A percentile compares a stretch with the other conserved stretches of the same genome.
These are phyloP conservation scores for Parotia lawesii DNA, from an alignment of 2,113 vertebrate genomes.

Conservation along the genomic window DNA sequence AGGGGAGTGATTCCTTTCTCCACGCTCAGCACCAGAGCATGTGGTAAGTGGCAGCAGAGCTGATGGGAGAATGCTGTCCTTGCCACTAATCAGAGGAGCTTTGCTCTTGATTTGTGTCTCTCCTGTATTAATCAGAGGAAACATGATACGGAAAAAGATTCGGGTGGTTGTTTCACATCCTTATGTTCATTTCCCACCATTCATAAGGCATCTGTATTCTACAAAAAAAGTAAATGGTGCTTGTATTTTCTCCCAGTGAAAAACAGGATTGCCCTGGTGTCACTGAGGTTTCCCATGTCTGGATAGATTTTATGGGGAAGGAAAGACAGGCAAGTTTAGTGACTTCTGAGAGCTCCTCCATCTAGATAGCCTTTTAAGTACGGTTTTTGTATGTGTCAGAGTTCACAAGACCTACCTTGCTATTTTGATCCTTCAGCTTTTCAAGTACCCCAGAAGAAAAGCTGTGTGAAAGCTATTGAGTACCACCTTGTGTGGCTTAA, in stretches of 20 bases:
- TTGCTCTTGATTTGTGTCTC: neutral
- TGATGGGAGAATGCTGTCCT: neutral
- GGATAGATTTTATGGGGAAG: neutral
- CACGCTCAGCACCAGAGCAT: fast-evolving
- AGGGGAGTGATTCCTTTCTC: neutral
- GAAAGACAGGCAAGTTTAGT: neutral
- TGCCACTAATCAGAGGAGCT: neutral
- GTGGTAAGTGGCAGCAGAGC: neutral
- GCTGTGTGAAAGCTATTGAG: neutral
- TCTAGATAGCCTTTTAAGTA: neutral
- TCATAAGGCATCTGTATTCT: neutral
- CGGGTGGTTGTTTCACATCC: neutral
- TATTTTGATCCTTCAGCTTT: neutral
- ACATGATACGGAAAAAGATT: neutral
- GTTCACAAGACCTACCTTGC: neutral
- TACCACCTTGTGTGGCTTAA: neutral
- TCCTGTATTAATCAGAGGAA: neutral
- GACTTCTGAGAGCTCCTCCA: neutral
- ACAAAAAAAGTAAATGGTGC: neutral
- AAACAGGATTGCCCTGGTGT: neutral
- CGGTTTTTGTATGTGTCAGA: neutral
- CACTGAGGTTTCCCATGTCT: neutral
- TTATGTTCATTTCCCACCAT: neutral
- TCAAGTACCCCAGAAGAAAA: neutral
- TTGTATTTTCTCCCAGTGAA: neutral